Conservation (phyloP, 2,113 vertebrate species). For the Pangasianodon hypophthalmus region DNA sequence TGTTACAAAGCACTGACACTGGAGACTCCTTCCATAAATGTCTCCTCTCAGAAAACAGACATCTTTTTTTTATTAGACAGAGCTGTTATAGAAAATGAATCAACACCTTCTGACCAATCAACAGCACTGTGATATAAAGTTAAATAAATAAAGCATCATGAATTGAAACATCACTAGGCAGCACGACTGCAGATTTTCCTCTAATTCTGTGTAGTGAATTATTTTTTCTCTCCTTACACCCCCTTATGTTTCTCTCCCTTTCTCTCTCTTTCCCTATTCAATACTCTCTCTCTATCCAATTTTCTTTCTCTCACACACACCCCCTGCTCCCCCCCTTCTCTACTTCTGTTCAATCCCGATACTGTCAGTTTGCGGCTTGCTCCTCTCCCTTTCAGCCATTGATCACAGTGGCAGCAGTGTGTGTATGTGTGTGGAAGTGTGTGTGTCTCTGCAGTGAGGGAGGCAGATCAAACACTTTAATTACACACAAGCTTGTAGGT, state of each 20-base stretch:
- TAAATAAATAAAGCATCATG: neutral
- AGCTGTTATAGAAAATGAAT: neutral
- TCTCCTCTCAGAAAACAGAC: neutral
- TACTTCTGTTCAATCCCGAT: conserved; percentile 66
- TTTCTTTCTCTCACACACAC: neutral
- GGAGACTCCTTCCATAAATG: neutral
- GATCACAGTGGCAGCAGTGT: conserved; percentile 70
- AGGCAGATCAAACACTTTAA: conserved; percentile 77
- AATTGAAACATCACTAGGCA: conserved; percentile 3
- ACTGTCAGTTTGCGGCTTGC: conserved; percentile 66
- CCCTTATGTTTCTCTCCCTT: conserved; percentile 16
- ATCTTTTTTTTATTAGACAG: neutral
- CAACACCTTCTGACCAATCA: neutral
- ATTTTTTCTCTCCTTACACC: neutral
- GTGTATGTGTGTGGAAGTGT: conserved; percentile 64
- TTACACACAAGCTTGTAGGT: conserved; percentile 71
- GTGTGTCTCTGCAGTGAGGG: conserved; percentile 61
- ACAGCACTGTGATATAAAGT: neutral
- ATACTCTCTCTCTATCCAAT: conserved; percentile 30
- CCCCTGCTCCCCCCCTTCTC: neutral
- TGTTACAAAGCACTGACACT: neutral
- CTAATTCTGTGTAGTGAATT: neutral
- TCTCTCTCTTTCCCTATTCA: conserved; percentile 45
- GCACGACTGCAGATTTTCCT: neutral
- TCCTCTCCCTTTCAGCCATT: conserved; percentile 68